Evolutionary conservation across 1,140 invertebrate genomes (phyloP).

Genomic region (Lepidotrigona ventralis): DNA sequence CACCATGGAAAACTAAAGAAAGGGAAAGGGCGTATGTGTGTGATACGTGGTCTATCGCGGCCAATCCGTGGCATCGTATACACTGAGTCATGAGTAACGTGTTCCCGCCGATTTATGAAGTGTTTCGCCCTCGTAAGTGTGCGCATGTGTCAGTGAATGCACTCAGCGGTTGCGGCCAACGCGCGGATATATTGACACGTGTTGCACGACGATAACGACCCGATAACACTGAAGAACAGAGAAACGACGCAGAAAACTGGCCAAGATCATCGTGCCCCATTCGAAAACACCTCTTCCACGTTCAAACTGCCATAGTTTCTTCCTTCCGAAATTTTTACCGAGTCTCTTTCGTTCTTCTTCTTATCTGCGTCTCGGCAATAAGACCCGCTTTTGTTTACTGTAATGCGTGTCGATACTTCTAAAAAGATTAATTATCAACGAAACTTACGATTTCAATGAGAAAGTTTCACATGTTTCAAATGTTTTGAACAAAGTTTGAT

Average conservation of each 20-base stretch:
- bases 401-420: background rate
- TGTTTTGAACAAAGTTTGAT: background rate
- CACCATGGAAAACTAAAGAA: slow-evolving; percentile 19
- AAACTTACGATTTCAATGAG: background rate
- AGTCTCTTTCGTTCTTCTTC: background rate
- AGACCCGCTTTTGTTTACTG: background rate
- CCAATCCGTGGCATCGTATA: slow-evolving; percentile 47
- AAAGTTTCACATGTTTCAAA: background rate
- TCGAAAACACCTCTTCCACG: background rate
- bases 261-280: background rate
- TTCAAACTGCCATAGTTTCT: background rate
- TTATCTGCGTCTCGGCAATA: background rate
- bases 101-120: slow-evolving; percentile 54
- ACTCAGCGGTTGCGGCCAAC: slow-evolving; percentile 21
- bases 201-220: slow-evolving; percentile 39
- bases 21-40: slow-evolving; percentile 32
- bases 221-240: slow-evolving; percentile 32
- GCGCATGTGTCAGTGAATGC: slow-evolving; percentile 56
- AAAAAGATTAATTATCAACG: background rate
- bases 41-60: slow-evolving; percentile 40
- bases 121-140: slow-evolving; percentile 21
- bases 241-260: slow-evolving; percentile 34
- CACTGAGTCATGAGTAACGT: slow-evolving; percentile 54
- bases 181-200: slow-evolving; percentile 42
- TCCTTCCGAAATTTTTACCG: background rate